phyloP scores from a whole-genome alignment of 2,113 vertebrate genomes.

The Pithys albifrons region DNA sequence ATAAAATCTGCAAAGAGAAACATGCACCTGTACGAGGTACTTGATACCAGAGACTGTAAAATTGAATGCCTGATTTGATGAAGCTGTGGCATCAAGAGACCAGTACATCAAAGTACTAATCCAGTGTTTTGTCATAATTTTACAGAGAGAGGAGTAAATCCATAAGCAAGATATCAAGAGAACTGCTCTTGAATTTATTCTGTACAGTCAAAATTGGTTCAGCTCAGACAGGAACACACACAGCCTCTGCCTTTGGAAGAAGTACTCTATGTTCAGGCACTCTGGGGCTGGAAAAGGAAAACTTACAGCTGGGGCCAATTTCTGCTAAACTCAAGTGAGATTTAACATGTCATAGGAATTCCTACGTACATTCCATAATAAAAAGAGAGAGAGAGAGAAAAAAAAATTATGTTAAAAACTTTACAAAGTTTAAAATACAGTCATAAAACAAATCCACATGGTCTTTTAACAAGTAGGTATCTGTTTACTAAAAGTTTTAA shows the following conservation, averaged over 20 bases:
- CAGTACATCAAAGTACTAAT: background rate
- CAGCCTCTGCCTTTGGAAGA: slow-evolving; percentile 44
- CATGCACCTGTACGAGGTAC: background rate
- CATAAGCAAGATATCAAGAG: slow-evolving; percentile 1
- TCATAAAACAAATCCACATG: background rate
- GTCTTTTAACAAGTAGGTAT: background rate
- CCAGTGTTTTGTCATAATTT: background rate
- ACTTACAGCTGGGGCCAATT: slow-evolving; percentile 47
- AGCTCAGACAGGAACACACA: slow-evolving; percentile 59
- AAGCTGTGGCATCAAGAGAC: background rate
- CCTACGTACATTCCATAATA: background rate
- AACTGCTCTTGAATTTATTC: slow-evolving; percentile 12
- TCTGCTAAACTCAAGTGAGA: slow-evolving; percentile 45
- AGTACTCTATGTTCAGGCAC: slow-evolving; percentile 40
- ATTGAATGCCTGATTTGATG: background rate
- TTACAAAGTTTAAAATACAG: background rate
- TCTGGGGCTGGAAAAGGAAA: slow-evolving; percentile 35
- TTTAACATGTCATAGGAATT: slow-evolving; percentile 51
- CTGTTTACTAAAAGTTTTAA: background rate
- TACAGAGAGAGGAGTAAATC: background rate
- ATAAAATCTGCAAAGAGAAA: background rate
- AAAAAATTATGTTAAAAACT: background rate
- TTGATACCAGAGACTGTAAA: background rate
- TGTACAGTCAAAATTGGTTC: background rate
- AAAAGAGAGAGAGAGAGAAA: background rate